These are phyloP conservation scores for Zingel zingel DNA, from an alignment of 2,113 vertebrate species.

Conservation along the genomic window DNA sequence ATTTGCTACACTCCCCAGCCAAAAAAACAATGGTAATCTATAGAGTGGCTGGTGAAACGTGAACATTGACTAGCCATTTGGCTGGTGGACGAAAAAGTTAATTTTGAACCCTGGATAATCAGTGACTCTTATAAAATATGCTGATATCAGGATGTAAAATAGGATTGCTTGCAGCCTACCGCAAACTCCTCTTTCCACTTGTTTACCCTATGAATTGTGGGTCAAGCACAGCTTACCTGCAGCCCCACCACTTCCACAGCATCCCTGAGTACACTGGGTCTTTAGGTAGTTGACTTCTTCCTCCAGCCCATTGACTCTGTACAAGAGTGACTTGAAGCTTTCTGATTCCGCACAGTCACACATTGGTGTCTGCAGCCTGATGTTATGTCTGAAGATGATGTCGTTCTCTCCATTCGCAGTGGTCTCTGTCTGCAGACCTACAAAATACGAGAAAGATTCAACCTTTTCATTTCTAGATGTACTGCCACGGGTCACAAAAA, in stretches of 20 bases:
- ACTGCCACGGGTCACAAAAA: not conserved
- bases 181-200: not conserved
- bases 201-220: not conserved
- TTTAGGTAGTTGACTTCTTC: conserved; percentile 89
- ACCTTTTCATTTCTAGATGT: not conserved
- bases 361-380: conserved; percentile 83
- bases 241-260: conserved; percentile 81
- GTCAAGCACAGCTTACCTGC: conserved; percentile 68
- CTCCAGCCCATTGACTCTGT: conserved; percentile 89
- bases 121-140: not conserved
- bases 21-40: too few relatives aligned
- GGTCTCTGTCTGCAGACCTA: conserved; percentile 71
- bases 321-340: conserved; percentile 84
- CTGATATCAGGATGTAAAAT: not conserved
- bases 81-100: too few relatives aligned
- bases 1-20: too few relatives aligned
- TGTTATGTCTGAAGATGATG: conserved; percentile 90
- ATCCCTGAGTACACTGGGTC: conserved; percentile 83
- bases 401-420: conserved; percentile 84
- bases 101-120: too few relatives aligned
- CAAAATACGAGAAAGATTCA: conserved; percentile 4
- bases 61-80: too few relatives aligned
- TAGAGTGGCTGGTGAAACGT: too few relatives aligned
- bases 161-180: not conserved
- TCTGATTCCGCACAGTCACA: conserved; percentile 85